Percentiles rank a stretch among this genome's conserved stretches.
phyloP scores from a whole-genome alignment of 2,797 vertebrate genomes.

The Typhlichthys subterraneus region DNA sequence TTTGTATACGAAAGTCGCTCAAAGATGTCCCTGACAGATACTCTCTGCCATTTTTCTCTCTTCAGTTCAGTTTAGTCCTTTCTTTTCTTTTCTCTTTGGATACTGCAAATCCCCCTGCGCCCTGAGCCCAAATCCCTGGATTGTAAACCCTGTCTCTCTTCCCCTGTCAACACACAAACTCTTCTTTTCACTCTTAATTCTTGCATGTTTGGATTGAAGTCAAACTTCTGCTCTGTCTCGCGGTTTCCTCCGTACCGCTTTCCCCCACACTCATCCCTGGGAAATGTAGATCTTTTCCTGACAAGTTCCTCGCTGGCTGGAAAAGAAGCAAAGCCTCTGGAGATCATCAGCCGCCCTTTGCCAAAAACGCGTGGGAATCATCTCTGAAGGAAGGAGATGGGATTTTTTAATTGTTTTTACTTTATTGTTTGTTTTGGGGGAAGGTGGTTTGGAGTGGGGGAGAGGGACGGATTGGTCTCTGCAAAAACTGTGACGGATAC shows the following conservation, averaged over 20 bases:
- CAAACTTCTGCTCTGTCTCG: conserved; percentile 70
- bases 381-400: conserved; percentile 88
- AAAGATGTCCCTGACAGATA: conserved; percentile 64
- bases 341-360: conserved; percentile 91
- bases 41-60: conserved; percentile 66
- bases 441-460: no score
- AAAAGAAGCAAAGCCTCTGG: conserved; percentile 94
- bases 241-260: conserved; percentile 77
- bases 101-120: conserved; percentile 63
- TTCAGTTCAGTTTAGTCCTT: conserved; percentile 64
- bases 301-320: conserved; percentile 94
- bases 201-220: conserved; percentile 64
- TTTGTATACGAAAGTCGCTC: conserved; percentile 72
- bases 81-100: conserved; percentile 66
- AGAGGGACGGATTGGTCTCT: conserved; percentile 77
- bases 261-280: conserved; percentile 86
- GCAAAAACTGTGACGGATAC: conserved; percentile 51
- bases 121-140: conserved; percentile 66
- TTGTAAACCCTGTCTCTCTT: conserved; percentile 69
- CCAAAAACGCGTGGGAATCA: conserved; percentile 99
- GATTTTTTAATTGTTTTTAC: conserved; percentile 86
- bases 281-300: conserved; percentile 96
- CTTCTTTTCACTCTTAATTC: conserved; percentile 72
- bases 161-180: conserved; percentile 73
- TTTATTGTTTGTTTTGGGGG: conserved; percentile 43